Base-by-base conservation (phyloP, 2,113 vertebrate species). In the Archilochus colubris region DNA sequence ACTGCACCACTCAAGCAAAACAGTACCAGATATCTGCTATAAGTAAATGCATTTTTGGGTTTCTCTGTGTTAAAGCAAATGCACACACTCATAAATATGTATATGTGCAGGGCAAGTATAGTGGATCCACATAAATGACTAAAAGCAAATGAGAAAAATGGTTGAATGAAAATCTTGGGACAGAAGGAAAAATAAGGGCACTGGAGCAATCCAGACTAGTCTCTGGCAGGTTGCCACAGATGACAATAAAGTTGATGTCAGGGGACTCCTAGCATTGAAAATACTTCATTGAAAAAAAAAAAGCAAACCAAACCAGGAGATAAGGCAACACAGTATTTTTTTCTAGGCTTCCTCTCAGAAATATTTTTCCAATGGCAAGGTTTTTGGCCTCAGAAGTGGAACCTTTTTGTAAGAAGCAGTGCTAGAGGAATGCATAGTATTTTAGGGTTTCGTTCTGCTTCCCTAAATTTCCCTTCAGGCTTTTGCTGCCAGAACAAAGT, bases 401-500 rank as follows among this genome's bases (percentile, higher is more conserved):
- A 92, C 61, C 22, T 91, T 90, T 91, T 70, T 55, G 51, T 77
- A 66, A 94, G 72, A 77, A 88, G 92, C 85, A 82, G 43, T 51
- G 64, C 33, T 23, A 78, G 80, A 92, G 64, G 91, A 92, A 86
- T 81, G 90, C 0, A 0, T 81, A 83, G 77, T 83, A 80, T 93
- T 90, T 70, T 30, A 77, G 53, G 25, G 43, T 70, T 90, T 93
- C 6, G 6, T 81, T 90, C 91, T 79, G 22, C 33, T 73, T 62
- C 58, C 43, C 36, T 85, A 67, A 40, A 33, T 91, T 93, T 85
- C 79, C 58, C 70, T 80, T 80, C 31, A 4, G 0, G 1, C 58
- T 69, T 85, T 80, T 69, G 30, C 85, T 89, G 67, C 82, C 67
- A 82, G 70, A 61, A 50, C n/a, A 68, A 40, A 79, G 69, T 36